Conservation (phyloP, 1,140 invertebrate genomes). For the Bombus waltoni region DNA sequence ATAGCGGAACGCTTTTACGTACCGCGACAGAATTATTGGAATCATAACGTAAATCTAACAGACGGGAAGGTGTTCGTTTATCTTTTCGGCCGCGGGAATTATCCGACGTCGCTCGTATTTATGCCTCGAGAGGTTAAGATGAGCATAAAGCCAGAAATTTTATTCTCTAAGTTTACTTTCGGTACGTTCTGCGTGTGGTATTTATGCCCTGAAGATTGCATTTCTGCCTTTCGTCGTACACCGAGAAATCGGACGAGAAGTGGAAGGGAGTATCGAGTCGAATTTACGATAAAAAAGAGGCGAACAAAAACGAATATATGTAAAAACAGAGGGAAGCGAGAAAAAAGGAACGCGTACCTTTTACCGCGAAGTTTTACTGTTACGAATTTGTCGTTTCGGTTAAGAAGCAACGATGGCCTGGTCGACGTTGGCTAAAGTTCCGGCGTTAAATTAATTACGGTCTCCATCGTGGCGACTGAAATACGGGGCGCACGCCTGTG, state of each 20-base stretch:
- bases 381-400: not conserved
- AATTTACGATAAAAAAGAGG: conserved; percentile 5
- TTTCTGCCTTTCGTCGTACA: not conserved
- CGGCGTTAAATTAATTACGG: conserved; percentile 48
- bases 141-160: conserved; percentile 38
- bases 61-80: conserved; percentile 50
- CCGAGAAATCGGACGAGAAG: not conserved
- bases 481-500: conserved; percentile 46
- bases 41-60: conserved; percentile 63
- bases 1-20: conserved; percentile 42
- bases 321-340: no score
- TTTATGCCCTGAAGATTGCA: conserved; percentile 13
- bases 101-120: conserved; percentile 31
- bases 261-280: not conserved
- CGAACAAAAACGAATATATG: not conserved
- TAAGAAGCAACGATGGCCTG: conserved; percentile 4
- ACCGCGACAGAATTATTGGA: conserved; percentile 61
- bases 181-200: not conserved
- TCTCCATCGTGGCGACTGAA: conserved; percentile 25
- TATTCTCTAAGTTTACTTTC: conserved; percentile 25
- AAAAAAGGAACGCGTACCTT: not conserved
- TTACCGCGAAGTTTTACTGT: conserved; percentile 15
- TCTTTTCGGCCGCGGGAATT: conserved; percentile 42
- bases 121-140: conserved; percentile 40
- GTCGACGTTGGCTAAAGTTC: conserved; percentile 34